These are phyloP conservation scores for Rhinichthys klamathensis DNA, from an alignment of 2,113 vertebrate species.

Conservation along the genomic window DNA sequence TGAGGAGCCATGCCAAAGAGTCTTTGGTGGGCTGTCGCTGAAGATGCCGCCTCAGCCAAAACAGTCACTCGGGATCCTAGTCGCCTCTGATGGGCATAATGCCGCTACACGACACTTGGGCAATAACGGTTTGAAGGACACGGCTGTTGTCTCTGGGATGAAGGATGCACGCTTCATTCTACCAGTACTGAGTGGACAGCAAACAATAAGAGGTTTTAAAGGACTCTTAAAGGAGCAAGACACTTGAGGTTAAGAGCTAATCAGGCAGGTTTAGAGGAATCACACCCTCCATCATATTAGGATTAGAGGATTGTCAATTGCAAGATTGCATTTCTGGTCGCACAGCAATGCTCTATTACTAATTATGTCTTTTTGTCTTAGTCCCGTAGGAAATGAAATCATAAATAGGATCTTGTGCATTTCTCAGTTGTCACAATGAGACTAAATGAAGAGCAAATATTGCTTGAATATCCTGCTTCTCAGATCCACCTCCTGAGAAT, in stretches of 20 bases:
- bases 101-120: conserved; percentile 29
- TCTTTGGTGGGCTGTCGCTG: conserved; percentile 42
- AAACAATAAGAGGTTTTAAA: conserved; percentile 21
- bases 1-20: conserved; percentile 38
- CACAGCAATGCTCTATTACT: not conserved
- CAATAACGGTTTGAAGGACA: conserved; percentile 28
- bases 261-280: conserved; percentile 25
- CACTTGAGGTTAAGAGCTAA: conserved; percentile 32
- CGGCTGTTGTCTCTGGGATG: conserved; percentile 16
- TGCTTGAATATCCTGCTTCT: not conserved
- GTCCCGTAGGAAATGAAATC: not conserved
- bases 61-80: not conserved
- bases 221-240: not conserved
- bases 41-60: conserved; percentile 49
- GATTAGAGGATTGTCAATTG: not conserved
- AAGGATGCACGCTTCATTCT: not conserved
- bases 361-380: not conserved
- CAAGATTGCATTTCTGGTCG: not conserved
- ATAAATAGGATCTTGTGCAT: not conserved
- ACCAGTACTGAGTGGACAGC: conserved; percentile 9
- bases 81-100: conserved; percentile 25
- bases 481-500: not conserved
- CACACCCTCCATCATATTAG: conserved; percentile 27
- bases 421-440: not conserved
- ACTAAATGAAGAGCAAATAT: conserved; percentile 15